Evolutionary conservation across 92 coral and sea anemone species (phyloP).

Genomic region (Epizoanthus stellaris): DNA sequence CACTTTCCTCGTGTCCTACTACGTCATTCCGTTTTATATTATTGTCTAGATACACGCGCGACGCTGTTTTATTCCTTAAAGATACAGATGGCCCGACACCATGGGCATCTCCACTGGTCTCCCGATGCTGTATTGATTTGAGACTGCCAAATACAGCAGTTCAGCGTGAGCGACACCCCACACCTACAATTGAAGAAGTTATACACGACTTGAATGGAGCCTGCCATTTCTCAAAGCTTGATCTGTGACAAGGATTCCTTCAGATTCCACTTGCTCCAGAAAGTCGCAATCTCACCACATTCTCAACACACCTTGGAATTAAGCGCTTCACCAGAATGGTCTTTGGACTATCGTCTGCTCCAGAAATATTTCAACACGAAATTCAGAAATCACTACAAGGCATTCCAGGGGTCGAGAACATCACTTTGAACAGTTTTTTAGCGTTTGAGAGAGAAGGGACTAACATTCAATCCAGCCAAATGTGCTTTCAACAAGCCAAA

Average conservation of each 20-base stretch:
- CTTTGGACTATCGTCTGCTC: constrained; percentile 50
- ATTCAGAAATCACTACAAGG: constrained; percentile 54
- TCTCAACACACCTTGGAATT: constrained; percentile 64
- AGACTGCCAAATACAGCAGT: constrained; percentile 56
- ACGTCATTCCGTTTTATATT: no score
- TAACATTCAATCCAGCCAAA: constrained; percentile 53
- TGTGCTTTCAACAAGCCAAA: constrained; percentile 53
- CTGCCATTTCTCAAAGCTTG: constrained; percentile 63
- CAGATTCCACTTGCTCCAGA: constrained; percentile 64
- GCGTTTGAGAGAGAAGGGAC: constrained; percentile 59
- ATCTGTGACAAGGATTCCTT: constrained; percentile 62
- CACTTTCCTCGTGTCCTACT: no score
- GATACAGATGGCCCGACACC: constrained; percentile 64
- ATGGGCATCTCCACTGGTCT: constrained; percentile 72
- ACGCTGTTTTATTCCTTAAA: no score
- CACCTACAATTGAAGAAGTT: constrained; percentile 62
- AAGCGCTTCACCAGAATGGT: constrained; percentile 58
- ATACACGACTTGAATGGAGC: constrained; percentile 57
- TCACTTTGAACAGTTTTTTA: constrained; percentile 46
- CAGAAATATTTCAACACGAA: constrained; percentile 65
- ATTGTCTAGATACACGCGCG: no score
- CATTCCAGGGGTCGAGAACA: constrained; percentile 51
- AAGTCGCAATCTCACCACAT: constrained; percentile 65
- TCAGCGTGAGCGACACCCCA: constrained; percentile 62
- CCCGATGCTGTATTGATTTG: constrained; percentile 68